Conservation (phyloP, 2,888 invertebrate genomes). For the Euproctis similis region DNA sequence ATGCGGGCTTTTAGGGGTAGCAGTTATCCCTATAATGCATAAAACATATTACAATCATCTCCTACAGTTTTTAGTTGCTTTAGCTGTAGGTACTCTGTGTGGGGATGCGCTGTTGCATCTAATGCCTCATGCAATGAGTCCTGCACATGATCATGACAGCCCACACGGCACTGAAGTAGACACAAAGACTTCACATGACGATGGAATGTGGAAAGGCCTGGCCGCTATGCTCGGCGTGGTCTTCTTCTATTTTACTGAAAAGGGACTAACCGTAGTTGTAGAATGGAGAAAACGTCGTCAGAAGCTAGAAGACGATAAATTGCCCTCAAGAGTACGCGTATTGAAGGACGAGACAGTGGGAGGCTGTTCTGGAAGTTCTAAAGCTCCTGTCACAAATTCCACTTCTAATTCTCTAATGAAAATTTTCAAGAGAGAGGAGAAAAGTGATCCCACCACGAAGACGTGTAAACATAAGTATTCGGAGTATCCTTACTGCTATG, state of each 20-base stretch:
- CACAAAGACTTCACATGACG: slow-evolving; percentile 66
- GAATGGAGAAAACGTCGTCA: slow-evolving; percentile 87
- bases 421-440: slow-evolving; percentile 61
- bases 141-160: slow-evolving; percentile 39
- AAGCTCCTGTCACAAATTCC: slow-evolving; percentile 58
- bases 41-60: slow-evolving; percentile 90
- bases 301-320: slow-evolving; percentile 78
- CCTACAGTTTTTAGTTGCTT: slow-evolving; percentile 92
- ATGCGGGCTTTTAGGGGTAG: slow-evolving; percentile 90
- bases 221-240: slow-evolving; percentile 88
- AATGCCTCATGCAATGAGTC: slow-evolving; percentile 86
- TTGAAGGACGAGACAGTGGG: slow-evolving; percentile 80
- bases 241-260: slow-evolving; percentile 92
- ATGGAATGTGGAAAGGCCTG: slow-evolving; percentile 90
- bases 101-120: slow-evolving; percentile 95
- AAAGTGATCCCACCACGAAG: slow-evolving; percentile 73
- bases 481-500: slow-evolving; percentile 91
- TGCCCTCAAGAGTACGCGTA: slow-evolving; percentile 82
- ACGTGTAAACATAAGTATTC: slow-evolving; percentile 92
- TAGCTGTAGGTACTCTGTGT: slow-evolving; percentile 93
- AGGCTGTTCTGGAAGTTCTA: slow-evolving; percentile 51
- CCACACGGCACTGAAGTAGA: slow-evolving; percentile 29
- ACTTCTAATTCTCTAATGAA: slow-evolving; percentile 59
- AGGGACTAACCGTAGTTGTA: slow-evolving; percentile 84
- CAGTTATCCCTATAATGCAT: slow-evolving; percentile 94